These are phyloP conservation scores for Carettochelys insculpta DNA, from an alignment of 2,113 vertebrate genomes.

Conservation along the genomic window DNA sequence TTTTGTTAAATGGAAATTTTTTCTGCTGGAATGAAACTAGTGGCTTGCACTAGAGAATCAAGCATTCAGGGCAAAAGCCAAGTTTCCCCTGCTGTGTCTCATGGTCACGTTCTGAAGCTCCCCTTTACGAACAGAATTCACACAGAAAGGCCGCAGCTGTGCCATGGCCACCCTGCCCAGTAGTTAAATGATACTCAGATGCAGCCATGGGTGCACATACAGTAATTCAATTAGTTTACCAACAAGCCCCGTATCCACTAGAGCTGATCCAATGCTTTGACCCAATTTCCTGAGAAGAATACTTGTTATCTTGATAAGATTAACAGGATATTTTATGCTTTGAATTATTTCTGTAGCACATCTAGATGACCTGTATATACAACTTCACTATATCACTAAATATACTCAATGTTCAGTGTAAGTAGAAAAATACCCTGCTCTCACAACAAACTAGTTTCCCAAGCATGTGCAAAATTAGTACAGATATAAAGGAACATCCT, in stretches of 20 bases:
- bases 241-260: too few relatives aligned
- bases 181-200: background rate
- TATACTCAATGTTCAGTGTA: background rate
- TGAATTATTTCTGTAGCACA: too few relatives aligned
- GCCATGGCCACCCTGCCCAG: background rate
- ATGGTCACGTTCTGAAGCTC: too few relatives aligned
- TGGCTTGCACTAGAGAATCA: too few relatives aligned
- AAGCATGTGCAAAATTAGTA: background rate
- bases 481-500: background rate
- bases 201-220: background rate
- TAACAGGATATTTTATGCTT: too few relatives aligned
- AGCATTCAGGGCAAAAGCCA: too few relatives aligned
- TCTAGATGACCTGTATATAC: too few relatives aligned
- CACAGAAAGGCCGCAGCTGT: rapidly evolving
- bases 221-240: too few relatives aligned
- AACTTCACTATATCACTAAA: background rate
- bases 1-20: too few relatives aligned
- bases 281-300: background rate
- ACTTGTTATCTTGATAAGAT: background rate
- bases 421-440: background rate
- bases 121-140: too few relatives aligned
- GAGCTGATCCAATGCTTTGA: too few relatives aligned
- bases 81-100: background rate
- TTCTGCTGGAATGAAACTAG: too few relatives aligned
- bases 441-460: background rate